Conservation (phyloP, 2,113 vertebrate genomes). For the Oryctolagus cuniculus region DNA sequence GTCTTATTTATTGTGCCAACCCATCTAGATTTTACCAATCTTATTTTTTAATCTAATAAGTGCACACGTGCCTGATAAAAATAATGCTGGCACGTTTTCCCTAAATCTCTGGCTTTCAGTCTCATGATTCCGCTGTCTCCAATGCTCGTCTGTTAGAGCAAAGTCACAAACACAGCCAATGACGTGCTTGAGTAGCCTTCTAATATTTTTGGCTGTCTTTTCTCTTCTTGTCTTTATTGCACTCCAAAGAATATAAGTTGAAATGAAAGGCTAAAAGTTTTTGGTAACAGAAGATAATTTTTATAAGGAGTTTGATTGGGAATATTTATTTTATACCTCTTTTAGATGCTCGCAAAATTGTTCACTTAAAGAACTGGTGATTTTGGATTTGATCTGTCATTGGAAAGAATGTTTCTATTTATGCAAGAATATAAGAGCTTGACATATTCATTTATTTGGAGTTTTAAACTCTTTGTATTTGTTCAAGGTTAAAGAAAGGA, state of each 20-base stretch:
- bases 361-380: conserved; percentile 2
- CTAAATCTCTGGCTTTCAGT: background rate
- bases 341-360: background rate
- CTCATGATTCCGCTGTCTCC: background rate
- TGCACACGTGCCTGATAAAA: background rate
- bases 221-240: background rate
- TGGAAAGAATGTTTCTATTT: conserved; percentile 13
- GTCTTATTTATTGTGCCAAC: background rate
- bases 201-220: background rate
- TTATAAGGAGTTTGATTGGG: background rate
- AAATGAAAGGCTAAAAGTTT: conserved; percentile 35
- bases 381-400: conserved; percentile 9
- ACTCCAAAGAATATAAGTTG: background rate
- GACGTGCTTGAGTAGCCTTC: background rate
- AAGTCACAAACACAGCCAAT: background rate
- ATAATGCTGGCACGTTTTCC: background rate
- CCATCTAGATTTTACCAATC: background rate
- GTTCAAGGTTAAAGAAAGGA: background rate
- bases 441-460: conserved; percentile 16
- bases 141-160: background rate
- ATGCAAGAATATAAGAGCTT: background rate
- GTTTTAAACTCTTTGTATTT: background rate
- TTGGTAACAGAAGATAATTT: background rate
- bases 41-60: background rate
- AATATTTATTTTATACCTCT: background rate